phyloP scores from a whole-genome alignment of 2,888 invertebrate genomes.

The Euphydryas editha region DNA sequence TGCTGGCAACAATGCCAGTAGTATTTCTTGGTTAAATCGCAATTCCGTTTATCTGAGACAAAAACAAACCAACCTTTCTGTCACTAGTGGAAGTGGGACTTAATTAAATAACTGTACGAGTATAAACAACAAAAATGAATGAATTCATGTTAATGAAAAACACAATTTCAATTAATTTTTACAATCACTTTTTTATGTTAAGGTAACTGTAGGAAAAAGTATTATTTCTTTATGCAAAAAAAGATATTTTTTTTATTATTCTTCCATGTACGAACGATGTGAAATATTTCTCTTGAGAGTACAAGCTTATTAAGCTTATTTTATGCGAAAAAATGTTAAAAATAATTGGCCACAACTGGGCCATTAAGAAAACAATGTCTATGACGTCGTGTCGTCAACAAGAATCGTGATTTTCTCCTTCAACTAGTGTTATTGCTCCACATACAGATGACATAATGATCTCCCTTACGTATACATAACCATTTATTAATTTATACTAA shows the following conservation, averaged over 20 bases:
- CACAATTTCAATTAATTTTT: too few species aligned
- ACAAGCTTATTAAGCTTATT: slow-evolving; percentile 13
- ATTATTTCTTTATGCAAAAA: not conserved
- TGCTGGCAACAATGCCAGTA: too few species aligned
- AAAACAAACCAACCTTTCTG: too few species aligned
- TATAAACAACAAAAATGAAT: too few species aligned
- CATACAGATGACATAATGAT: slow-evolving; percentile 9
- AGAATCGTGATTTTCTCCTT: slow-evolving; percentile 15
- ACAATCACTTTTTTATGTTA: not conserved
- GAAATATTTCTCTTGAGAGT: slow-evolving; percentile 3
- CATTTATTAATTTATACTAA: too few species aligned
- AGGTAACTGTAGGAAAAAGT: not conserved
- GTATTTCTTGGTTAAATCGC: too few species aligned
- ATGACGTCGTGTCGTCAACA: too few species aligned
- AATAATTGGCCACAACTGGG: slow-evolving; percentile 27
- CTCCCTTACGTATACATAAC: not conserved
- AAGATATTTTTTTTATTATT: slow-evolving; percentile 6
- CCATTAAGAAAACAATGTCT: slow-evolving; percentile 7
- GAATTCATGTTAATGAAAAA: too few species aligned
- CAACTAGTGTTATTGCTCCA: slow-evolving; percentile 12
- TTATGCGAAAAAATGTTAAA: slow-evolving; percentile 17
- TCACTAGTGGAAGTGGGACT: too few species aligned
- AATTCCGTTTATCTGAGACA: too few species aligned
- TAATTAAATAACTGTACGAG: too few species aligned
- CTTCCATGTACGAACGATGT: not conserved